These are phyloP conservation scores for Pterophyllum scalare DNA, from an alignment of 2,113 vertebrate genomes.

Conservation along the genomic window DNA sequence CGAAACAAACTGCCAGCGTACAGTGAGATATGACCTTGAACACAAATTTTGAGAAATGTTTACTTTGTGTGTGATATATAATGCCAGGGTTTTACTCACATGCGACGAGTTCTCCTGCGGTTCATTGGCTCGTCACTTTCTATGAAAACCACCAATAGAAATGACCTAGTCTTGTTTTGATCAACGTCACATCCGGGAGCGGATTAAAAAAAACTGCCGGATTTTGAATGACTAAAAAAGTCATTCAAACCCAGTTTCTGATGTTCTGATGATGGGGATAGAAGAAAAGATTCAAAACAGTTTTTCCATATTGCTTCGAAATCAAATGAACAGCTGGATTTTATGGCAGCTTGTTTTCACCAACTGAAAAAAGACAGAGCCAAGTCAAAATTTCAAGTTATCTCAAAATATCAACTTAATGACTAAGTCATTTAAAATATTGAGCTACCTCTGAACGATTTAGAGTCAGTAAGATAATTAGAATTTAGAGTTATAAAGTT, in stretches of 20 bases:
- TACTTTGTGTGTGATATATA: not conserved
- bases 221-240: not conserved
- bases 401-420: no score
- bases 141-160: constrained; percentile 23
- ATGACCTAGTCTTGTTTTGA: not conserved
- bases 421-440: no score
- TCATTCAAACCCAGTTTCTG: not conserved
- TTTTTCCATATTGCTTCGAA: not conserved
- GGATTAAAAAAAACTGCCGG: accelerated
- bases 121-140: constrained; percentile 54
- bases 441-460: no score
- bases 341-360: no score
- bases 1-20: accelerated
- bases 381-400: no score
- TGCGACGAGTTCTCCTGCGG: constrained; percentile 37
- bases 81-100: constrained; percentile 45
- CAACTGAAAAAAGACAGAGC: no score
- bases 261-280: accelerated
- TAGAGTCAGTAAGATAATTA: no score
- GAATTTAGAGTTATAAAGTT: no score
- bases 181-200: constrained; percentile 48
- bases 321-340: not conserved
- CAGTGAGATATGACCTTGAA: accelerated
- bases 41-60: accelerated
- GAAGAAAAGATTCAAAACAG: not conserved